Percentiles rank a stretch among this genome's conserved stretches.
phyloP scores from a whole-genome alignment of 2,113 vertebrate genomes.

The Spheniscus mendiculus region DNA sequence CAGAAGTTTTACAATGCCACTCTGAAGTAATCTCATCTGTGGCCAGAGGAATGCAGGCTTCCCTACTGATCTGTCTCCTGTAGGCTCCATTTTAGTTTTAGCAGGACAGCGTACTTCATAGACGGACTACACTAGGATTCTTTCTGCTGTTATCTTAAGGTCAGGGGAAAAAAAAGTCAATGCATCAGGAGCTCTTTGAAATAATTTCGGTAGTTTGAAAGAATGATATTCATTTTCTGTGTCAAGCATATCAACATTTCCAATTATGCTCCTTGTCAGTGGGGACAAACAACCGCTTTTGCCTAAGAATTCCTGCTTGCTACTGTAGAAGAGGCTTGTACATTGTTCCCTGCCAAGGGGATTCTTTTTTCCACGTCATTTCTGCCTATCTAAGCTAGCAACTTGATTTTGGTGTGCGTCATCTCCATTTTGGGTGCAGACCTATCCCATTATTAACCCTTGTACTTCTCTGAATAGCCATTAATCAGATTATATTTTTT shows the following conservation, averaged over 20 bases:
- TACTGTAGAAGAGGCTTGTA: background rate
- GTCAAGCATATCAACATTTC: background rate
- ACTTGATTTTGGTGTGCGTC: fast-evolving
- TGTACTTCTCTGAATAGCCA: background rate
- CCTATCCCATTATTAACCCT: background rate
- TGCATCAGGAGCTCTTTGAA: background rate
- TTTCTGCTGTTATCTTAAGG: slow-evolving; percentile 2
- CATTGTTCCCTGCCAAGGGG: background rate
- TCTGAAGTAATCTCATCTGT: background rate
- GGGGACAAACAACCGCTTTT: background rate
- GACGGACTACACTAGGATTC: background rate
- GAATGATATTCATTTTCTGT: background rate
- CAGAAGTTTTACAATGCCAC: background rate
- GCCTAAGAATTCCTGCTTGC: background rate
- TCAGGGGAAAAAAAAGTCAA: background rate
- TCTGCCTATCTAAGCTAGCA: background rate
- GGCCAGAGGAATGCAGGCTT: background rate
- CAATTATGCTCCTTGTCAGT: background rate
- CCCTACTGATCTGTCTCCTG: background rate
- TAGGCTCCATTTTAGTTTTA: background rate
- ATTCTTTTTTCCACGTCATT: background rate
- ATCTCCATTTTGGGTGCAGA: background rate
- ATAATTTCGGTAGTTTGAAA: background rate
- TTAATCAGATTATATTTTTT: background rate
- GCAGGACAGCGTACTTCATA: background rate